Conservation (phyloP, 1,140 invertebrate species). For the Drusus annulatus region DNA sequence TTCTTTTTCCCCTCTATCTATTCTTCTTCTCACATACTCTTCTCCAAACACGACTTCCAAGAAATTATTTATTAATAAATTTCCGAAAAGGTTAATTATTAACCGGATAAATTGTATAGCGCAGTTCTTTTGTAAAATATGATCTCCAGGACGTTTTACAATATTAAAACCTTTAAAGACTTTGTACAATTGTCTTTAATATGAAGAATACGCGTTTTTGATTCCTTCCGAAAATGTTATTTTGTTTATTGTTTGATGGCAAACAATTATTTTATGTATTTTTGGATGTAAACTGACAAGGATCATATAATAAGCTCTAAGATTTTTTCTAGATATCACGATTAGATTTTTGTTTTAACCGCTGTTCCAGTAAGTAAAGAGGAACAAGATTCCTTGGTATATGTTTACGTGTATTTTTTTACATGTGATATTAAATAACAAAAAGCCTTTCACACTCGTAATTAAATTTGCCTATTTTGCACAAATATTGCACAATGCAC, state of each 20-base stretch:
- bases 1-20: conserved; percentile 1
- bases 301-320: conserved; percentile 28
- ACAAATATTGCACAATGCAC: conserved; percentile 18
- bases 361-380: conserved; percentile 34
- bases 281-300: not conserved
- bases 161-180: not conserved
- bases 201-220: not conserved
- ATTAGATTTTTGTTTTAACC: conserved; percentile 20
- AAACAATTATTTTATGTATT: not conserved
- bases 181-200: not conserved
- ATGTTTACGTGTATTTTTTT: conserved; percentile 28
- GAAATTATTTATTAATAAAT: no score
- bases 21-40: conserved; percentile 18
- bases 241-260: not conserved
- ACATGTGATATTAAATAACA: conserved; percentile 37
- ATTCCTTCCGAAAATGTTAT: not conserved
- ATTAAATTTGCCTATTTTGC: conserved; percentile 22
- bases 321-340: conserved; percentile 41
- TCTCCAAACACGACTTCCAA: not conserved
- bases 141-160: not conserved
- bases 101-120: no score
- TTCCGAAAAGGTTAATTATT: no score
- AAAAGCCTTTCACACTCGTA: conserved; percentile 16
- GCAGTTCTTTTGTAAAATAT: no score
- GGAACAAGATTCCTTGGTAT: conserved; percentile 4